Conservation (phyloP, 2,797 vertebrate genomes). For the Sphenopsis melanotis region DNA sequence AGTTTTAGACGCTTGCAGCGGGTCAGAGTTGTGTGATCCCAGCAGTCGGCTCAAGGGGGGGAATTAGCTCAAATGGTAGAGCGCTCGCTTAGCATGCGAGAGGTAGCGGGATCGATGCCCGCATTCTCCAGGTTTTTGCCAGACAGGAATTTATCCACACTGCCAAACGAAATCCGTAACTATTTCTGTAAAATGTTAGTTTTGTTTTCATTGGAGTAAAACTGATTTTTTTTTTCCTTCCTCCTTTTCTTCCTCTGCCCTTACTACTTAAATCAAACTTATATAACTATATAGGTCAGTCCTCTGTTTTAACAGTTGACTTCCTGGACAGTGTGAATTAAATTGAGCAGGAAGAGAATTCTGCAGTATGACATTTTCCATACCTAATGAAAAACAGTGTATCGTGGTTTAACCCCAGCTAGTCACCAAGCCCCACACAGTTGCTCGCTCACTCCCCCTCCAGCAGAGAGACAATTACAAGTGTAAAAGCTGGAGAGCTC, state of each 20-base stretch:
- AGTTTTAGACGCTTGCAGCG: fast-evolving
- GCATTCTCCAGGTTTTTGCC: constrained; percentile 18
- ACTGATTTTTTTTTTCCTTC: neutral
- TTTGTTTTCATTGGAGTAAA: neutral
- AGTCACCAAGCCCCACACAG: too few species aligned
- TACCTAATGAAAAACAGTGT: neutral
- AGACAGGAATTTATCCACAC: fast-evolving
- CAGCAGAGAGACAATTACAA: neutral
- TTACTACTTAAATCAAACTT: neutral
- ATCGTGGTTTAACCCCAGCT: neutral
- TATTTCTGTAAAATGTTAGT: fast-evolving
- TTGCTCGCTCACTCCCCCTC: neutral
- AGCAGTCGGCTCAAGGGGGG: fast-evolving
- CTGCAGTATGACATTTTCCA: neutral
- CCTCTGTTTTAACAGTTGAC: neutral
- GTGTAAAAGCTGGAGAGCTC: neutral
- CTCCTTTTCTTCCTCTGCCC: neutral
- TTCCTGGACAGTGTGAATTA: neutral
- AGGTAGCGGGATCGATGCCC: constrained; percentile 67
- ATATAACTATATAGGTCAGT: neutral
- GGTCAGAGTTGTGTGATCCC: fast-evolving
- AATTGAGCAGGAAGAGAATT: neutral
- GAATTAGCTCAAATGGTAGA: constrained; percentile 66
- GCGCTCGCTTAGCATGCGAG: constrained; percentile 70
- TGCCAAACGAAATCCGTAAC: fast-evolving